Percentiles rank a stretch among this genome's conserved stretches.
Evolutionary conservation across 2,113 vertebrate genomes (phyloP).

Genomic region (Tachysurus vachellii): DNA sequence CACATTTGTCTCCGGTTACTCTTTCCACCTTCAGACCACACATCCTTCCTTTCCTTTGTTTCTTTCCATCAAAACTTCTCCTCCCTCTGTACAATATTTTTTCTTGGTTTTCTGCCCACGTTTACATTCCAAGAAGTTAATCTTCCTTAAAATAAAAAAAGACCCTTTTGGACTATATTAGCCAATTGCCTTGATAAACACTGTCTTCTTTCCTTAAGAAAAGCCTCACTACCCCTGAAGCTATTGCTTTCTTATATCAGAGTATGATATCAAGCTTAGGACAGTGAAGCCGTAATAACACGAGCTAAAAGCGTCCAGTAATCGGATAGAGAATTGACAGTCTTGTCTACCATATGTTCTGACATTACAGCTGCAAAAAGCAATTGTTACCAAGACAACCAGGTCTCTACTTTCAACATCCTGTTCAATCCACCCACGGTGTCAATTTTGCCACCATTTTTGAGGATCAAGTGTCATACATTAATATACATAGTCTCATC

Average conservation of each 20-base stretch:
- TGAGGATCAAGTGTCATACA: background rate
- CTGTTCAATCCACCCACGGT: background rate
- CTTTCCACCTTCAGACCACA: background rate
- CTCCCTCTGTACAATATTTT: background rate
- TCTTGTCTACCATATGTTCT: background rate
- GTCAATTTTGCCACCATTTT: background rate
- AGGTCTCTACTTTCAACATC: background rate
- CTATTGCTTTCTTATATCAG: background rate
- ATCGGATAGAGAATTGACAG: background rate
- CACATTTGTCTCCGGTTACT: background rate
- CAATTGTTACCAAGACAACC: background rate
- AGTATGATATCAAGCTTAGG: background rate
- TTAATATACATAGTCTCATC: background rate
- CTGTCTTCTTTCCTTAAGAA: background rate
- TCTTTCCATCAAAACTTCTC: background rate
- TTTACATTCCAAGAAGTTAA: background rate
- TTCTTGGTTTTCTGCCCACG: background rate
- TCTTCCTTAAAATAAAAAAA: background rate
- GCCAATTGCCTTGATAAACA: background rate
- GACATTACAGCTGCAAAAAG: background rate
- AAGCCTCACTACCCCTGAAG: background rate
- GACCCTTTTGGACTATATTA: background rate
- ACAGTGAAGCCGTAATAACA: background rate
- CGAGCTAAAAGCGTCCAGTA: background rate
- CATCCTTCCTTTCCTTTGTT: background rate